Evolutionary conservation across 2,113 vertebrate genomes (phyloP), one percentile per base, ranked within the genome.

Genomic region (Acrocephalus kingi): DNA sequence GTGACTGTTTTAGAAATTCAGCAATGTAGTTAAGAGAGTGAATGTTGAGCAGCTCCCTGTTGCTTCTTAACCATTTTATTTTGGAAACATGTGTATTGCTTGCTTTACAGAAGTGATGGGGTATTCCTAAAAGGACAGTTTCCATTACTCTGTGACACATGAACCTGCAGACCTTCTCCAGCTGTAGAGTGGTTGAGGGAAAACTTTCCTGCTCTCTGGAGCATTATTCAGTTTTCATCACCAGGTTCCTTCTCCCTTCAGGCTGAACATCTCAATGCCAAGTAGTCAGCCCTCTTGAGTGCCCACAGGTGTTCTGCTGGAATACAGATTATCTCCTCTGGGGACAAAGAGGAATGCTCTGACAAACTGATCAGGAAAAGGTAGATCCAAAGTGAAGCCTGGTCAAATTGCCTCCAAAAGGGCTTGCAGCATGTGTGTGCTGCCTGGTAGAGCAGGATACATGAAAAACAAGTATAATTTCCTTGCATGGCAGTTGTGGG

Each of bases 271-370:
- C 31, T 74, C 35, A 8, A 0, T 45, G 51, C 31, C 64, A 73
- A 46, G 23, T 33, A 3, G 6, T 91, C 24, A 71, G 35, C 59
- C 14, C 16, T 16, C n/a, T 78, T 0, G 0, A 1, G 1, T 37
- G 11, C 31, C 37, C 27, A 5, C 2, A 5, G 24, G 7, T 22
- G 17, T 81, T 22, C 85, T 77, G n/a, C 33, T 84, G 62, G 39
- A 75, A 37, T 28, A 49, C 1, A 31, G 28, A 22, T 10, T 51
- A 15, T 15, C 23, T 81, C 7, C 28, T 37, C 45, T 43, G 52
- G 6, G 17, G n/a, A 16, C 20, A 75, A 73, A 77, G 13, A 48
- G 33, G 11, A 67, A 25, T 1, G 2, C 23, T 48, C 25, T 48
- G 55, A 67, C 37, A 49, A 79, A 35, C 24, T 13, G 37, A 10